Evolutionary conservation across 2,113 vertebrate species (phyloP), one percentile per base, ranked within the genome.

Genomic region (Alligator mississippiensis): DNA sequence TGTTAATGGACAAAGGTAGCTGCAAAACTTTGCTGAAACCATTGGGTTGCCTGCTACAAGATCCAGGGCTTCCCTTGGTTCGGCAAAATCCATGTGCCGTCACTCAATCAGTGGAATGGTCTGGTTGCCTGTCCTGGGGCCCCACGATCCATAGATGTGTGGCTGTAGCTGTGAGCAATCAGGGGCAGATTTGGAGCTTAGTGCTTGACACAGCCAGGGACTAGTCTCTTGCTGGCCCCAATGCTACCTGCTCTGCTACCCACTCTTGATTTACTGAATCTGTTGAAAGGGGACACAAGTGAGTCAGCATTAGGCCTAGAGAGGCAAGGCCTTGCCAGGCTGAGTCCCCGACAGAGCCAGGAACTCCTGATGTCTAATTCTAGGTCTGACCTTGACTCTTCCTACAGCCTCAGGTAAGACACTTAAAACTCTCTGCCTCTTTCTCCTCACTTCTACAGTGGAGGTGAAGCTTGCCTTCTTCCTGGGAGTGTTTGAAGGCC

Each of bases 1-100:
- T 93, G 91, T n/a, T 88, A 77, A 18, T 38, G 93, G 95, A 93
- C 93, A 95, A 92, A 90, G 62, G 70, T 17, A 77, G 81, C 88
- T 88, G 58, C 55, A 10, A 59, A 86, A 64, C 55, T 34, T 62
- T 77, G 93, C 77, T 19, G 14, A 77, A 95, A 47, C 63, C 79
- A 78, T 21, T 13, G 70, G 80, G 38, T 3, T 11, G 47, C 64
- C 30, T 55, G 4, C 84, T 95, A 96, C 89, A 5, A 85, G 89
- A 22, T 80, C 96, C 96, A 91, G 90, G 2, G 18, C 88, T 79
- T 79, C 70, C 93, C 88, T 84, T 34, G 47, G 79, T 82, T 82
- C 74, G 87, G 83, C 55, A 63, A 63, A 78, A 90, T 21, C 21
- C 2, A 70, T 63, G 28, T 87, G 78, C 68, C 54, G 72, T 59